These are phyloP conservation scores for Drosophila merina DNA, from an alignment of 2,888 invertebrate species.

Conservation along the genomic window DNA sequence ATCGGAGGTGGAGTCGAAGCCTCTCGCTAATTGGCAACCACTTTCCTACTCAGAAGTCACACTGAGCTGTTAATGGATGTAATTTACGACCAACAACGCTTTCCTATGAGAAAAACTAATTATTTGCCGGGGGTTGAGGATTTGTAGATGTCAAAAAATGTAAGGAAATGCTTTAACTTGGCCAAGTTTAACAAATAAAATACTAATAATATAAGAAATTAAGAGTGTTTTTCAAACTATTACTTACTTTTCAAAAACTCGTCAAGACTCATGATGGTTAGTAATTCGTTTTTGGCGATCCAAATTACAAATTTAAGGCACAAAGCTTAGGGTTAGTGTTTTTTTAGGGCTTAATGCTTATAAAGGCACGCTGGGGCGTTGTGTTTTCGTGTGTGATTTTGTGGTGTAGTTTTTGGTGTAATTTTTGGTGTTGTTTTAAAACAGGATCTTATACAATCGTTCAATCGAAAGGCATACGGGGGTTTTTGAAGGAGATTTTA, in stretches of 20 bases:
- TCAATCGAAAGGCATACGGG: slow-evolving; percentile 30
- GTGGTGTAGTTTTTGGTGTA: slow-evolving; percentile 27
- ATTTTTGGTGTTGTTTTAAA: slow-evolving; percentile 40
- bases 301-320: slow-evolving; percentile 67
- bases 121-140: slow-evolving; percentile 58
- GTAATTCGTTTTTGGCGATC: slow-evolving; percentile 36
- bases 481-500: slow-evolving; percentile 66
- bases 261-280: slow-evolving; percentile 38
- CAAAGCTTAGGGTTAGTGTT: slow-evolving; percentile 38
- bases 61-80: slow-evolving; percentile 81
- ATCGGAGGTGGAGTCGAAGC: slow-evolving; percentile 30
- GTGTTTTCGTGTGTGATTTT: slow-evolving; percentile 37
- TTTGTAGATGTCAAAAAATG: slow-evolving; percentile 1
- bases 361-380: slow-evolving; percentile 65
- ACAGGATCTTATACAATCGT: slow-evolving; percentile 13
- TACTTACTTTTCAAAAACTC: slow-evolving; percentile 72
- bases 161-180: not conserved
- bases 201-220: not conserved
- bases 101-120: slow-evolving; percentile 60
- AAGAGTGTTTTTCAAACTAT: not conserved
- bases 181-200: not conserved
- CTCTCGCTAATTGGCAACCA: slow-evolving; percentile 68
- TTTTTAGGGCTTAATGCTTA: slow-evolving; percentile 41
- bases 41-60: slow-evolving; percentile 72
- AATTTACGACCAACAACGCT: slow-evolving; percentile 65